Base-by-base conservation (phyloP, 2,113 vertebrate species). In the Ochotona princeps region DNA sequence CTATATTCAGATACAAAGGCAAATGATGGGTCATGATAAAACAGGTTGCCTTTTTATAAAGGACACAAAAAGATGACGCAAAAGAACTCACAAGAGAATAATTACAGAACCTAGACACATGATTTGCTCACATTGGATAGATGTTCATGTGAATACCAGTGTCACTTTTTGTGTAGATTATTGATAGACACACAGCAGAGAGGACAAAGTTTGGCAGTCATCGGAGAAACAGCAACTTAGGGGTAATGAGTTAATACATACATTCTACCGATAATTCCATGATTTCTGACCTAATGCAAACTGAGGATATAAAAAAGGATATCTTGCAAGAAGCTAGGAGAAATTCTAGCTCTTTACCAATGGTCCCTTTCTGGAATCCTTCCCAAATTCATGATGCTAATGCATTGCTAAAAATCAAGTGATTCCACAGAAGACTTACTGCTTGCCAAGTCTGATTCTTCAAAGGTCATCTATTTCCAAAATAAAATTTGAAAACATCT, bases 231-330 rank as follows among this genome's bases (percentile, higher is more conserved):
- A 35, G 28, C 49, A 81, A 32, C 35, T 6, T 25, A 30, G 11
- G 14, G 70, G 5, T 72, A 67, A 73, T 38, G 83, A 87, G 44
- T 84, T 79, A 90, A 63, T n/a, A 30, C 5, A 1, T 5, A 23
- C 18, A 49, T 63, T 54, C 51, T 35, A 73, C 49, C 57, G 73
- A 86, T 49, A 81, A 21, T 30, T 63, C 28, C 21, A 44, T 90
- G 69, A 81, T 86, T 79, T 67, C 82, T 57, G 75, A 78, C 44
- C 76, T 96, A 17, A 67, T 84, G 67, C 26, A 90, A 92, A 86
- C 26, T 32, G 75, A 93, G 17, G 26, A 54, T 70, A 26, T 70
- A 26, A 78, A 84, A 83, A 76, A 90, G 35, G 65, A 91, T 25
- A 67, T 66, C 26, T 2, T 30, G 1, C 8, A 79, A 83, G 65